These are phyloP conservation scores for Osmerus mordax DNA, from an alignment of 2,113 vertebrate genomes.

Conservation along the genomic window DNA sequence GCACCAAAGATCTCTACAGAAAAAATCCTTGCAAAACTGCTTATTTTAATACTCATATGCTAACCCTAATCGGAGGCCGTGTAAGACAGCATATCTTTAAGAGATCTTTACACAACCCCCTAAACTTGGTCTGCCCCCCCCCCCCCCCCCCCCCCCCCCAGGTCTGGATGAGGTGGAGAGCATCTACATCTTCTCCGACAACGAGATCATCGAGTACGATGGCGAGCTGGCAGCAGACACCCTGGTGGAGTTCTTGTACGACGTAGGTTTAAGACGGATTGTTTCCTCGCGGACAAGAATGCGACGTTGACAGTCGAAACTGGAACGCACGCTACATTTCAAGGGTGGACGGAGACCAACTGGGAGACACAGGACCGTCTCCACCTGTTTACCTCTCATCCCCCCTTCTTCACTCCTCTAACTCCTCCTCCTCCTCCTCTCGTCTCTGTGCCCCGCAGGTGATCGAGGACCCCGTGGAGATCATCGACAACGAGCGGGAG, in stretches of 20 bases:
- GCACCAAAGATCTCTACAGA: too few species aligned
- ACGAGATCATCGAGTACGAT: conserved; percentile 88
- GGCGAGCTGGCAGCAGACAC: conserved; percentile 86
- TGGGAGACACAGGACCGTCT: background rate
- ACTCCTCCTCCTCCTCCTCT: background rate
- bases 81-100: too few species aligned
- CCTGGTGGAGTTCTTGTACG: conserved; percentile 87
- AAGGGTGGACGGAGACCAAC: too few species aligned
- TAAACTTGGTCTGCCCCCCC: background rate
- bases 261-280: conserved; percentile 70
- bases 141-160: conserved; percentile 36
- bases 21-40: too few species aligned
- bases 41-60: too few species aligned
- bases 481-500: conserved; percentile 83
- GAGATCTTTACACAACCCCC: too few species aligned
- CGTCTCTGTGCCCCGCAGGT: conserved; percentile 57
- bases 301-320: background rate
- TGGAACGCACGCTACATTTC: background rate
- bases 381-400: background rate
- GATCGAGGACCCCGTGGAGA: conserved; percentile 82
- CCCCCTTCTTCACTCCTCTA: background rate
- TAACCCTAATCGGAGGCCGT: too few species aligned
- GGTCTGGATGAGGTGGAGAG: conserved; percentile 86
- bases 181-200: conserved; percentile 85
- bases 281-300: background rate